Percentiles rank a stretch among this genome's conserved stretches.
Evolutionary conservation across 1,140 invertebrate species (phyloP).

Genomic region (Chymomyza costata): DNA sequence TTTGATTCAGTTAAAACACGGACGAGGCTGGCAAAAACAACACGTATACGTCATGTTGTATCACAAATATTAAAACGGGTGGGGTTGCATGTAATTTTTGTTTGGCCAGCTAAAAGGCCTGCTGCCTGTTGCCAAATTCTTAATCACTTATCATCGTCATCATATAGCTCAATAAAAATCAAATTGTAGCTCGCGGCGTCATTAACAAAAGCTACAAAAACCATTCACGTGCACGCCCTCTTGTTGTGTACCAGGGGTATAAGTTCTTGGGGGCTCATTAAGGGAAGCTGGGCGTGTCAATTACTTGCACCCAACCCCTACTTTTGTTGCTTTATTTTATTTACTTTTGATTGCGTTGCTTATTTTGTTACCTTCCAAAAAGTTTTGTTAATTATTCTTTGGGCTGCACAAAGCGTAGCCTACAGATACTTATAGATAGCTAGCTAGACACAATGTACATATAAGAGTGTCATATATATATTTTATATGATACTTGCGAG

Average conservation of each 20-base stretch:
- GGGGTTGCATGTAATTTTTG: no score
- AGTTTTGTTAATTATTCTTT: constrained; percentile 22
- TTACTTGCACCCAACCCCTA: constrained; percentile 27
- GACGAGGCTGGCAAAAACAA: constrained; percentile 27
- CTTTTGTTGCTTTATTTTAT: constrained; percentile 18
- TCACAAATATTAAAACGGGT: no score
- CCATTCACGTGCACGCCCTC: no score
- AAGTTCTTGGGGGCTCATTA: no score
- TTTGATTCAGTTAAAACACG: constrained; percentile 6
- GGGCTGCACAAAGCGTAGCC: not conserved
- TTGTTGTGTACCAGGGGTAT: no score
- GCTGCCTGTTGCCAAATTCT: constrained; percentile 37
- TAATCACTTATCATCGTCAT: constrained; percentile 43
- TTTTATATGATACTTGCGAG: no score
- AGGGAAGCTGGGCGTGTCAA: constrained; percentile 36
- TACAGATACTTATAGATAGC: no score
- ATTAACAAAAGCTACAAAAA: constrained; percentile 3
- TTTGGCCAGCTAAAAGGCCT: no score
- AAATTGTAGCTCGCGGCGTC: constrained; percentile 22
- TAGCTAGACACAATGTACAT: no score
- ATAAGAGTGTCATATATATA: no score
- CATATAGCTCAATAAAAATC: constrained; percentile 43
- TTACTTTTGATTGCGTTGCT: constrained; percentile 22
- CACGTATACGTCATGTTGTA: constrained; percentile 45
- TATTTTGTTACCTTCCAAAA: not conserved